These are phyloP conservation scores for Cebidichthys violaceus DNA, from an alignment of 2,113 vertebrate species.

Conservation along the genomic window DNA sequence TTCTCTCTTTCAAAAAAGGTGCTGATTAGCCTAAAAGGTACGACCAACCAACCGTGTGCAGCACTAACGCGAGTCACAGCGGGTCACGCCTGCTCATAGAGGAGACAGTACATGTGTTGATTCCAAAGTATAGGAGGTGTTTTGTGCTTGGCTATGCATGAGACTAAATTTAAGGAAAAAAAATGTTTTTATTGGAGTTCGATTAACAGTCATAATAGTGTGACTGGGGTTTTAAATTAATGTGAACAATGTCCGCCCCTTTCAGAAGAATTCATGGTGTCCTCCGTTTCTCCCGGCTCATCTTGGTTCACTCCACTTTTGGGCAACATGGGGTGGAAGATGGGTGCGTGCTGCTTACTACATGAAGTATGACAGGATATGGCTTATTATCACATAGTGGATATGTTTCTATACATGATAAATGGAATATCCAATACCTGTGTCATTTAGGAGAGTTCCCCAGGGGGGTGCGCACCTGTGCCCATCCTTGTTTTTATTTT, in stretches of 20 bases:
- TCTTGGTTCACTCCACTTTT: conserved; percentile 41
- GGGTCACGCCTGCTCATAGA: conserved; percentile 57
- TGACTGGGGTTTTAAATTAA: conserved; percentile 67
- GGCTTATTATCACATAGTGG: conserved; percentile 74
- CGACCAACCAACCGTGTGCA: conserved; percentile 51
- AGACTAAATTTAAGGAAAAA: conserved; percentile 68
- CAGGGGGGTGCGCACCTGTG: conserved; percentile 57
- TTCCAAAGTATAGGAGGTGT: conserved; percentile 58
- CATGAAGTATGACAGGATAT: conserved; percentile 68
- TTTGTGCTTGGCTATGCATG: conserved; percentile 83
- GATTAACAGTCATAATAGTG: conserved; percentile 23
- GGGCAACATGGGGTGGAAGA: conserved; percentile 6
- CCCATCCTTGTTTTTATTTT: conserved; percentile 71
- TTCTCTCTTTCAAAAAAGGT: conserved; percentile 63
- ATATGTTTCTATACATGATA: conserved; percentile 78
- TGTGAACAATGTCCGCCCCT: conserved; percentile 61
- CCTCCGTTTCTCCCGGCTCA: conserved; percentile 46
- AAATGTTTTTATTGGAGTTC: conserved; percentile 65
- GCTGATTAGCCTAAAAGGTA: conserved; percentile 74
- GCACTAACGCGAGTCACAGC: conserved; percentile 48
- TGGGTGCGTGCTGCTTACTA: conserved; percentile 52
- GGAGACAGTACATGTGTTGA: conserved; percentile 57
- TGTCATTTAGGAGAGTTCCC: conserved; percentile 66
- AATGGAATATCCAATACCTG: conserved; percentile 69
- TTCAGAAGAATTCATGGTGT: conserved; percentile 55